These are phyloP conservation scores for Platycheirus albimanus DNA, from an alignment of 2,888 invertebrate species.

Conservation along the genomic window DNA sequence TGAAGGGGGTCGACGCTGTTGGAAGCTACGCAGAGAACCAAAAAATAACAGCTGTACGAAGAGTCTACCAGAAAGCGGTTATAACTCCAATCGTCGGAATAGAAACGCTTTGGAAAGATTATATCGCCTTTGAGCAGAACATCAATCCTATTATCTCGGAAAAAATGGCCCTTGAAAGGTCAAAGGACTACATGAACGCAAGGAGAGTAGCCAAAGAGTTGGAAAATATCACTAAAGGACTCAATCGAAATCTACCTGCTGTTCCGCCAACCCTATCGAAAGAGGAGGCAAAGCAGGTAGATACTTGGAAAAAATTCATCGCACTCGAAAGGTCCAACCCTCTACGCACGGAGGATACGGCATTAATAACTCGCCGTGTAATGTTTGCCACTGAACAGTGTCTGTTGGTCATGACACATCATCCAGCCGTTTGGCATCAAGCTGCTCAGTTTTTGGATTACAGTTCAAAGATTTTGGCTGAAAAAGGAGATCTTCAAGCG, in stretches of 20 bases:
- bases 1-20: constrained; percentile 97
- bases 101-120: constrained; percentile 98
- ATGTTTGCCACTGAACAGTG: constrained; percentile 99
- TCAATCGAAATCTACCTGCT: constrained; percentile 97
- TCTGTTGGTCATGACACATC: constrained; percentile 96
- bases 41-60: constrained; percentile 98
- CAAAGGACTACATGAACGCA: constrained; percentile 97
- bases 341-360: constrained; percentile 96
- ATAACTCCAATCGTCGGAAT: constrained; percentile 98
- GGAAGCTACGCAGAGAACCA: constrained; percentile 99
- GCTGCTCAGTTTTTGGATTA: constrained; percentile 98
- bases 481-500: constrained; percentile 97
- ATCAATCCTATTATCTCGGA: constrained; percentile 93
- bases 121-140: constrained; percentile 97
- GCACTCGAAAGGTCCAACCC: constrained; percentile 99
- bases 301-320: constrained; percentile 99
- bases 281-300: constrained; percentile 98
- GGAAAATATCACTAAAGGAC: constrained; percentile 96
- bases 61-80: constrained; percentile 97
- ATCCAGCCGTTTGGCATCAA: constrained; percentile 99
- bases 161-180: constrained; percentile 98
- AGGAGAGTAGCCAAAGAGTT: constrained; percentile 97
- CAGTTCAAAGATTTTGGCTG: constrained; percentile 95
- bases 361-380: constrained; percentile 95
- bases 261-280: constrained; percentile 96